These are phyloP conservation scores for Tetranychus urticae DNA, from an alignment of 1,140 invertebrate genomes.

Conservation along the genomic window DNA sequence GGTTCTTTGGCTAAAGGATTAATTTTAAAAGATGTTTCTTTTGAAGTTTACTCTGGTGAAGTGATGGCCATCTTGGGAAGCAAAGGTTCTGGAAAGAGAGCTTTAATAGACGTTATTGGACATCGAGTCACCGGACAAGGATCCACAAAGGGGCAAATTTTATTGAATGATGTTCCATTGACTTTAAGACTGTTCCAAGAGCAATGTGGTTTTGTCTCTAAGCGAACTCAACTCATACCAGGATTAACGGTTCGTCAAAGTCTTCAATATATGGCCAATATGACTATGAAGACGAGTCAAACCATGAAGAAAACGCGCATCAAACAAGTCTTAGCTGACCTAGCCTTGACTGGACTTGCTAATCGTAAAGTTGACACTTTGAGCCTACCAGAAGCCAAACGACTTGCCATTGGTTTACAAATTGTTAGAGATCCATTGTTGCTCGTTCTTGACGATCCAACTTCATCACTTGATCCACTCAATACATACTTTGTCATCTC, in stretches of 20 bases:
- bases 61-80: constrained; percentile 72
- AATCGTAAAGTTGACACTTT: constrained; percentile 51
- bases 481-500: constrained; percentile 77
- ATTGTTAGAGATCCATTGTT: constrained; percentile 72
- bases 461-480: constrained; percentile 63
- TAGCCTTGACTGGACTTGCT: constrained; percentile 61
- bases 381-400: constrained; percentile 52
- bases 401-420: constrained; percentile 61
- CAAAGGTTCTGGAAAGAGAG: constrained; percentile 65
- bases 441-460: constrained; percentile 64
- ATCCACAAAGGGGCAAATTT: constrained; percentile 38
- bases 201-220: constrained; percentile 57
- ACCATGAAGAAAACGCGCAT: constrained; percentile 40
- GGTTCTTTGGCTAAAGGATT: constrained; percentile 51
- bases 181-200: constrained; percentile 50
- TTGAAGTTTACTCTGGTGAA: constrained; percentile 67
- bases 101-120: constrained; percentile 66
- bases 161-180: constrained; percentile 54
- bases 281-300: constrained; percentile 19
- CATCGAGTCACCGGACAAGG: constrained; percentile 28
- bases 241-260: constrained; percentile 65
- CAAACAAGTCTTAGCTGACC: constrained; percentile 59
- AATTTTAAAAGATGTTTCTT: constrained; percentile 63
- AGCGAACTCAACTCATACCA: constrained; percentile 50
- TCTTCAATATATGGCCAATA: constrained; percentile 43